These are phyloP conservation scores for Melospiza georgiana DNA, from an alignment of 2,113 vertebrate genomes.

Conservation along the genomic window DNA sequence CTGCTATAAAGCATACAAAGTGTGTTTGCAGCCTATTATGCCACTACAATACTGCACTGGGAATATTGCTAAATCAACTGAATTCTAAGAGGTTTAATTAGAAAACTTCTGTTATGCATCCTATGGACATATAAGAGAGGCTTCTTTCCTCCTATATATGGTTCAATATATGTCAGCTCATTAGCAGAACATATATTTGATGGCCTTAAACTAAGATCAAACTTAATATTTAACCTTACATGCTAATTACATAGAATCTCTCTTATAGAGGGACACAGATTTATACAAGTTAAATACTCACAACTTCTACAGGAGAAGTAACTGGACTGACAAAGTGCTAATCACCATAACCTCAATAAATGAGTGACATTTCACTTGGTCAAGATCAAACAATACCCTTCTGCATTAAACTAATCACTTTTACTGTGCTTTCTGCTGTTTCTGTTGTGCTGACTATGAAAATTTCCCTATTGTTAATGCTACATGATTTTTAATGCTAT, in stretches of 20 bases:
- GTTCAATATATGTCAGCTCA: constrained; percentile 11
- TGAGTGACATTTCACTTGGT: not conserved
- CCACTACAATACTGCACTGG: not conserved
- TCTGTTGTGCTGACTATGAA: not conserved
- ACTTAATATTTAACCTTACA: constrained; percentile 15
- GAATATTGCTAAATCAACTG: constrained; percentile 42
- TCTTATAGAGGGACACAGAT: not conserved
- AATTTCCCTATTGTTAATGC: not conserved
- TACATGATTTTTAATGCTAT: not conserved
- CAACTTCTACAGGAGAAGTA: not conserved
- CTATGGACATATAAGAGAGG: constrained; percentile 2
- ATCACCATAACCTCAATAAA: not conserved
- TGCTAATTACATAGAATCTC: not conserved
- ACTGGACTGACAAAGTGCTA: not conserved
- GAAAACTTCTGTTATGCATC: constrained; percentile 44
- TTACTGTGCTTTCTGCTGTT: not conserved
- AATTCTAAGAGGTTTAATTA: constrained; percentile 64
- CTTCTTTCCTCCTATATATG: not conserved
- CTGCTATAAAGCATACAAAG: constrained; percentile 6
- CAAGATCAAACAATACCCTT: not conserved
- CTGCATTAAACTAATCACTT: not conserved
- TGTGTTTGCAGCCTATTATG: not conserved
- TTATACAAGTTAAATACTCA: constrained; percentile 5
- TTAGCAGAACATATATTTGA: constrained; percentile 26
- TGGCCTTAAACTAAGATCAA: not conserved